Percentiles rank a stretch among this genome's conserved stretches.
These are phyloP conservation scores for Pollenia labialis DNA, from an alignment of 2,888 invertebrate genomes.

Conservation along the genomic window DNA sequence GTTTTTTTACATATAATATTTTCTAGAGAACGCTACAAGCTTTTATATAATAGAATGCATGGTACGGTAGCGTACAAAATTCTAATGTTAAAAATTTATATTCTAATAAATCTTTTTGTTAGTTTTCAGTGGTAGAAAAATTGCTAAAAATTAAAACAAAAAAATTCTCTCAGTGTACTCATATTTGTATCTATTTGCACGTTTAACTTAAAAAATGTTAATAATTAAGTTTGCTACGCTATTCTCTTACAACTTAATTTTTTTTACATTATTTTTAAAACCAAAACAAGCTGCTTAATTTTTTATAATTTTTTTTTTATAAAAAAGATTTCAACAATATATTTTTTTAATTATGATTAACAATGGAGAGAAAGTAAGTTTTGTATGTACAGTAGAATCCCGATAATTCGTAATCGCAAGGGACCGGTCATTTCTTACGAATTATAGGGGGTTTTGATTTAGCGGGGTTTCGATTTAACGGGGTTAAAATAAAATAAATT, in stretches of 20 bases:
- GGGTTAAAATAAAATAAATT: no score
- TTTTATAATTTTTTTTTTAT: constrained; percentile 21
- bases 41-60: no score
- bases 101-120: no score
- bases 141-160: not conserved
- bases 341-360: not conserved
- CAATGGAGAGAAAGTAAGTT: constrained; percentile 54
- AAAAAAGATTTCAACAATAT: constrained; percentile 2
- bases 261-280: constrained; percentile 5
- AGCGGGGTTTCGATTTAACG: no score
- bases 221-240: constrained; percentile 49
- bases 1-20: no score
- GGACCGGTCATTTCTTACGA: no score
- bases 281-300: constrained; percentile 21
- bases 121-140: not conserved
- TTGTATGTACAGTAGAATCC: no score
- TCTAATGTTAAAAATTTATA: no score
- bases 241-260: constrained; percentile 44
- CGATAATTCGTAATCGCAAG: no score
- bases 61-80: no score
- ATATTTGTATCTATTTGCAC: not conserved
- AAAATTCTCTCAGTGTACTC: constrained; percentile 37
- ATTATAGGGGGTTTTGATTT: no score
- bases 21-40: no score
- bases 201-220: constrained; percentile 28